These are phyloP conservation scores for Eidolon dupreanum DNA, from an alignment of 2,797 vertebrate genomes.

Conservation along the genomic window DNA sequence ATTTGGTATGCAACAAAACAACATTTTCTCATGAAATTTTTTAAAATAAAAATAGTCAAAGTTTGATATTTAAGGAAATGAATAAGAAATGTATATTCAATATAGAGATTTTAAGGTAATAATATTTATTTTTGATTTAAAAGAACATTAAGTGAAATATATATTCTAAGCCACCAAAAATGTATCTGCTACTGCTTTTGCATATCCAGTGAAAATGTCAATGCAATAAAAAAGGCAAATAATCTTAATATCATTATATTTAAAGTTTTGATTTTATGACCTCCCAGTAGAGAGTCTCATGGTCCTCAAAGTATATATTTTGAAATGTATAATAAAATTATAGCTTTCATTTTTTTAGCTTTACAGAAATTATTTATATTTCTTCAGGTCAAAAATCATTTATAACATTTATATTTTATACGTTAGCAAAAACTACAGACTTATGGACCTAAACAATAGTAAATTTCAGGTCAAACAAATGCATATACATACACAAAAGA, in stretches of 20 bases:
- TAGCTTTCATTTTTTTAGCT: background rate
- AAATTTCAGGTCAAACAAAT: background rate
- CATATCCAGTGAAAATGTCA: background rate
- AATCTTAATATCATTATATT: background rate
- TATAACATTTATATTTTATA: background rate
- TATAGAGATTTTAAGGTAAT: background rate
- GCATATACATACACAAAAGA: background rate
- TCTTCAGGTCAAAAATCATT: background rate
- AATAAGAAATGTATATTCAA: background rate
- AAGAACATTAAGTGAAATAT: background rate
- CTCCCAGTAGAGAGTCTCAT: background rate
- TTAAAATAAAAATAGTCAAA: background rate
- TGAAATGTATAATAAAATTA: background rate
- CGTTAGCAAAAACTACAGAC: background rate
- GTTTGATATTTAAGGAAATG: background rate
- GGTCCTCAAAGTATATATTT: background rate
- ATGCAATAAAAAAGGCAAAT: background rate
- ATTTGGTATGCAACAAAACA: background rate
- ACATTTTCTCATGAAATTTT: background rate
- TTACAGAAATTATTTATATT: background rate
- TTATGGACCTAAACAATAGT: background rate
- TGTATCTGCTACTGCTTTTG: background rate
- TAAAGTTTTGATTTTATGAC: background rate
- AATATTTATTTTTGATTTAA: background rate
- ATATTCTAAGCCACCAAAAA: background rate